phyloP scores from a whole-genome alignment of 2,888 invertebrate species.

The Hololepta plana region DNA sequence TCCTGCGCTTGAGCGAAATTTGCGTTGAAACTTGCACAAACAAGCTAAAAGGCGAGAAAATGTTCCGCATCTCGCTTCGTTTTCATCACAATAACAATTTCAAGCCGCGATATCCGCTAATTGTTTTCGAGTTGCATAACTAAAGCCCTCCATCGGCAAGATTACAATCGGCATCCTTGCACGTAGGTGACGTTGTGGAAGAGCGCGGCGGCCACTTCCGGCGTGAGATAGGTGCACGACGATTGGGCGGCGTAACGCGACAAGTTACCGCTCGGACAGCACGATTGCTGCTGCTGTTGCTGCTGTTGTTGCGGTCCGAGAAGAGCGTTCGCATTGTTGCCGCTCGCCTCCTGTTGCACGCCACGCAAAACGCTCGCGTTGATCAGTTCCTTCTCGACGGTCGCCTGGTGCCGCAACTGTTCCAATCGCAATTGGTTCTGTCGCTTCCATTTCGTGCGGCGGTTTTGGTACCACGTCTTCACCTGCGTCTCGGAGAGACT shows the following conservation, averaged over 20 bases:
- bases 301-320: conserved; percentile 11
- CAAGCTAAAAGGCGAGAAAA: no score
- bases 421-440: conserved; percentile 76
- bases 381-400: conserved; percentile 49
- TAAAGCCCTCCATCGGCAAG: no score
- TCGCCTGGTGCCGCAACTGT: conserved; percentile 70
- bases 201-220: conserved; percentile 52
- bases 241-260: conserved; percentile 17
- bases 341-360: conserved; percentile 17
- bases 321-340: conserved; percentile 24
- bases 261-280: conserved; percentile 5
- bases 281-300: conserved; percentile 16
- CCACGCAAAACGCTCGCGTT: conserved; percentile 16
- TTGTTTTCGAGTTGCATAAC: no score
- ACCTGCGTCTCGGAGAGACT: conserved; percentile 87
- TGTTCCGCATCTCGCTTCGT: no score
- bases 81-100: no score
- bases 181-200: conserved; percentile 58
- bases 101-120: no score
- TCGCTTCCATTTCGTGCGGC: conserved; percentile 77
- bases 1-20: no score
- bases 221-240: conserved; percentile 44
- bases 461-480: conserved; percentile 89
- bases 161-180: conserved; percentile 52
- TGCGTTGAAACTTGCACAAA: no score